Base-by-base conservation (phyloP, 2,888 invertebrate species). In the Perizoma affinitatum region DNA sequence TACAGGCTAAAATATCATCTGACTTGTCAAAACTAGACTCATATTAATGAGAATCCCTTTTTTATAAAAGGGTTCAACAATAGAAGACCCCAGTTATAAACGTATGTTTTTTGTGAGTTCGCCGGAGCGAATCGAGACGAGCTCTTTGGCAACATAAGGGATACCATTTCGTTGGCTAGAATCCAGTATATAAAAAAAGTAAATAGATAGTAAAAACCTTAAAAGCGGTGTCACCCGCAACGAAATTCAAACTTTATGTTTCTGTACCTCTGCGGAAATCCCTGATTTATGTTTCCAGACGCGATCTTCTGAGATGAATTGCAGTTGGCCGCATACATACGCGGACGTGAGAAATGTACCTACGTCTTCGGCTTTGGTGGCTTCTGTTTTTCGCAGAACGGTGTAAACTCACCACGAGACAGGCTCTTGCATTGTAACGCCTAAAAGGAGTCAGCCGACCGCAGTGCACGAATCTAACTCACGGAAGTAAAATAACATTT, bases 271-370 rank as follows among this genome's bases (percentile, higher is more conserved):
- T 54, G 47, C 57, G 58, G 51, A 58, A 63, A 52, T 55, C 62
- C 73, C 80, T 87, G 89, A 89, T 88, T 88, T 88, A 88, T 87
- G 82, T 75, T 74, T 64, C 74, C 80, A 80, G 79, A 71, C 80
- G 78, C 72, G 80, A 83, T 83, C 84, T 86, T 84, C 88, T 82
- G 84, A 43, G 58, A 58, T 58, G 58, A 62, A 51, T 62, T 62
- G 54, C 82, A 77, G 76, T 77, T 76, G 78, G 78, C 79, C 76
- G 86, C 84, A 84, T 78, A 78, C 79, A 81, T 78, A 81, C 74
- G 82, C 79, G 83, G 82, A 82, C 81, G 81, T 83, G 83, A 85
- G 78, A 79, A 83, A 86, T 80, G 76, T 22, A 22, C 22, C 22
- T 61, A 65, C 54, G 61, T 63, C 63, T 61, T 61, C 58, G 22